These are phyloP conservation scores for Hippoglossus hippoglossus DNA, from an alignment of 2,797 vertebrate species.

Conservation along the genomic window DNA sequence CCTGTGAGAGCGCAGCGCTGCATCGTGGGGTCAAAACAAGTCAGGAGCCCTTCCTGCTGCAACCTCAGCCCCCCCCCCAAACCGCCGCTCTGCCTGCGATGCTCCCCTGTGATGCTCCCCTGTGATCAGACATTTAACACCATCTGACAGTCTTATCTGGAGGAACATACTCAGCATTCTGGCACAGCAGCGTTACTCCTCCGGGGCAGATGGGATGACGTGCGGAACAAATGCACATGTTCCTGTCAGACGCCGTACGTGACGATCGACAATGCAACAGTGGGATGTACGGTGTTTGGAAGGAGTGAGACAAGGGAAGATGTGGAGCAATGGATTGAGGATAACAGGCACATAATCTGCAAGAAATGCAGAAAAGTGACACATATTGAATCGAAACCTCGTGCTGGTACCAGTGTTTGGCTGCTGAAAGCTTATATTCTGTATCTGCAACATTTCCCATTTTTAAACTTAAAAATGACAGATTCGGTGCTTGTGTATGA, in stretches of 20 bases:
- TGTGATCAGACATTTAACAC: slow-evolving; percentile 56
- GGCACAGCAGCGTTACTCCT: slow-evolving; percentile 46
- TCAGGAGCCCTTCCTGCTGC: too few relatives aligned
- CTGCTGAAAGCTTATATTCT: background rate
- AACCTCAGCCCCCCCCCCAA: too few relatives aligned
- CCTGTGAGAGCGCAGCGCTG: slow-evolving; percentile 35
- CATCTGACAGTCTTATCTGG: slow-evolving; percentile 46
- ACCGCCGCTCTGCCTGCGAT: slow-evolving; percentile 1
- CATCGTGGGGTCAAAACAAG: slow-evolving; percentile 47
- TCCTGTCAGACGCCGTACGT: slow-evolving; percentile 34
- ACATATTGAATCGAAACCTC: too few relatives aligned
- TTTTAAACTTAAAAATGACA: background rate
- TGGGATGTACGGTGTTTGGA: background rate
- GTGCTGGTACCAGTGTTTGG: background rate
- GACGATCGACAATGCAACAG: slow-evolving; percentile 8
- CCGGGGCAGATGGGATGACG: slow-evolving; percentile 31
- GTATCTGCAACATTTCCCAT: background rate
- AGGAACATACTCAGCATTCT: slow-evolving; percentile 58
- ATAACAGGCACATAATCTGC: too few relatives aligned
- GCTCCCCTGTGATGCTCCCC: slow-evolving; percentile 42
- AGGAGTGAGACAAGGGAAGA: too few relatives aligned
- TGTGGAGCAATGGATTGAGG: too few relatives aligned
- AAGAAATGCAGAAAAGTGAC: too few relatives aligned
- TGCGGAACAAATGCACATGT: slow-evolving; percentile 55
- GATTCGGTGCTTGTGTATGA: background rate